Evolutionary conservation across 2,797 vertebrate species (phyloP).

Genomic region (Malurus splendens): DNA sequence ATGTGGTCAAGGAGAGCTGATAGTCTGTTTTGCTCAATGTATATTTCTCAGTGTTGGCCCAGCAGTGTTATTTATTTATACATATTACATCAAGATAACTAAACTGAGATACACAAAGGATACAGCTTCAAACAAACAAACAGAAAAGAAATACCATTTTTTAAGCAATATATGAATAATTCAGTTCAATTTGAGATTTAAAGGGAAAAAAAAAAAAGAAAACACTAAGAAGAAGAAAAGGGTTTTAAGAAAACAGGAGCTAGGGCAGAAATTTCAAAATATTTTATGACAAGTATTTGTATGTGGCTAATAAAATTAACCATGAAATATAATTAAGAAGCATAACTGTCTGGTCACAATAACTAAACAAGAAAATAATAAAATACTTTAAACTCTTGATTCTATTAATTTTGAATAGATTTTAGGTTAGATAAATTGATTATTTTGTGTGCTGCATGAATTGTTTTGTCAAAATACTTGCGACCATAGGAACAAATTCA

Average conservation of each 20-base stretch:
- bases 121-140: background rate
- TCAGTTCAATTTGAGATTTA: rapidly evolving
- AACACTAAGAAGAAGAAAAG: background rate
- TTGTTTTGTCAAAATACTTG: background rate
- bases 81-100: background rate
- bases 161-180: background rate
- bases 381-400: background rate
- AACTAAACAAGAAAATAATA: background rate
- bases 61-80: background rate
- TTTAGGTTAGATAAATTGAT: background rate
- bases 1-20: background rate
- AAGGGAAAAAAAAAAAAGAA: background rate
- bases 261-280: background rate
- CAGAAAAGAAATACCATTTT: background rate
- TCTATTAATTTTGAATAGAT: background rate
- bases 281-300: background rate
- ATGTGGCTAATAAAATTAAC: background rate
- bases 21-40: background rate
- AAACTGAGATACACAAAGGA: background rate
- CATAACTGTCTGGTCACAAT: background rate
- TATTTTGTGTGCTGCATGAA: background rate
- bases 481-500: background rate
- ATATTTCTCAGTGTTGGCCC: background rate
- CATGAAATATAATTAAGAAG: background rate
- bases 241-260: background rate